Percentiles rank a stretch among this genome's conserved stretches.
Evolutionary conservation across 1,140 invertebrate genomes (phyloP).

Genomic region (Drosophila sechellia): DNA sequence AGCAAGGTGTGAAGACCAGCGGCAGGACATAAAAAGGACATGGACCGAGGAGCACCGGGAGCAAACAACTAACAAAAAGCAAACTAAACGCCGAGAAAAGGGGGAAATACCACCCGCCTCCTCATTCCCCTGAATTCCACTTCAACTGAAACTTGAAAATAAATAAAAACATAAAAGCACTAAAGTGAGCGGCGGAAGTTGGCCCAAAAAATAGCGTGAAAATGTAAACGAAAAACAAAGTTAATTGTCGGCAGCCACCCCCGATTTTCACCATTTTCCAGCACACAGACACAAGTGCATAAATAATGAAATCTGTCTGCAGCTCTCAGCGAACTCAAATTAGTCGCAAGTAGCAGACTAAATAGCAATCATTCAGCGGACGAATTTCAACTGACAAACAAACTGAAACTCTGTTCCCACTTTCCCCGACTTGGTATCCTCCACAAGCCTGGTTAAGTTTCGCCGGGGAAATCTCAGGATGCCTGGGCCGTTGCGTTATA

Average conservation of each 20-base stretch:
- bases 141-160: conserved; percentile 41
- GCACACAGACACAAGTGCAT: conserved; percentile 59
- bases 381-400: conserved; percentile 28
- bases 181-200: conserved; percentile 44
- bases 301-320: conserved; percentile 70
- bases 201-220: conserved; percentile 70
- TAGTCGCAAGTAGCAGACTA: conserved; percentile 59
- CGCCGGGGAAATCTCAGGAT: conserved; percentile 3
- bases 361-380: conserved; percentile 53
- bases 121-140: conserved; percentile 4
- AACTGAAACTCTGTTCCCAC: conserved; percentile 15
- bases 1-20: conserved; percentile 58
- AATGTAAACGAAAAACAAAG: conserved; percentile 78
- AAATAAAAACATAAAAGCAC: conserved; percentile 54
- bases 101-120: background rate
- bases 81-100: conserved; percentile 34
- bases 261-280: conserved; percentile 9
- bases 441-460: conserved; percentile 19
- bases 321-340: conserved; percentile 56
- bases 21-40: conserved; percentile 8
- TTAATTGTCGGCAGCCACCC: conserved; percentile 66
- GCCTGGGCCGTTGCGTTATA: background rate
- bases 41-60: conserved; percentile 4
- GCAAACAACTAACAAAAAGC: conserved; percentile 55
- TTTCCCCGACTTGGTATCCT: conserved; percentile 6